Conservation (phyloP, 2,888 invertebrate genomes). For the Ellobium chinense region DNA sequence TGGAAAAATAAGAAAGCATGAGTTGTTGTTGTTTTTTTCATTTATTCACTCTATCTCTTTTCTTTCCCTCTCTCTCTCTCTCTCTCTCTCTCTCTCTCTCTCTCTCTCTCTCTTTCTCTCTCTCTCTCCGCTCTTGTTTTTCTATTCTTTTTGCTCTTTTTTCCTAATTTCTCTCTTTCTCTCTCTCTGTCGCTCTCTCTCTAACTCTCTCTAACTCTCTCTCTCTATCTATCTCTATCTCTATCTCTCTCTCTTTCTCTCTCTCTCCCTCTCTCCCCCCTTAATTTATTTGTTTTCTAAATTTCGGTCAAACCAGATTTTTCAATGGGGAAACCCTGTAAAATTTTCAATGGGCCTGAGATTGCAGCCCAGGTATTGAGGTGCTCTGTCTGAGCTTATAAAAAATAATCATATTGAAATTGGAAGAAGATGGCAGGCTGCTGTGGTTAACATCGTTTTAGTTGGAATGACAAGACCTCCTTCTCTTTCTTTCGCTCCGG, state of each 20-base stretch:
- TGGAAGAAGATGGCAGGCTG: too few relatives aligned
- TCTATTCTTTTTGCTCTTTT: background rate
- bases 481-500: too few relatives aligned
- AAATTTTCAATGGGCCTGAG: too few relatives aligned
- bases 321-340: too few relatives aligned
- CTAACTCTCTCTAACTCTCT: background rate
- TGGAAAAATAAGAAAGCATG: too few relatives aligned
- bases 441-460: too few relatives aligned
- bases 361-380: too few relatives aligned
- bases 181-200: conserved; percentile 3
- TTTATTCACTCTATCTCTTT: conserved; percentile 1
- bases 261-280: background rate
- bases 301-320: too few relatives aligned
- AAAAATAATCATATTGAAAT: too few relatives aligned
- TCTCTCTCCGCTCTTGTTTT: background rate
- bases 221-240: background rate
- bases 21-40: background rate
- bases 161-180: background rate
- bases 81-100: background rate
- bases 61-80: background rate
- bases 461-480: too few relatives aligned
- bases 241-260: background rate
- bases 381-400: too few relatives aligned
- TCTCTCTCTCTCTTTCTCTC: background rate
- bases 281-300: too few relatives aligned